These are phyloP conservation scores for Leptocoma aspasia DNA, from an alignment of 2,113 vertebrate genomes.

Conservation along the genomic window DNA sequence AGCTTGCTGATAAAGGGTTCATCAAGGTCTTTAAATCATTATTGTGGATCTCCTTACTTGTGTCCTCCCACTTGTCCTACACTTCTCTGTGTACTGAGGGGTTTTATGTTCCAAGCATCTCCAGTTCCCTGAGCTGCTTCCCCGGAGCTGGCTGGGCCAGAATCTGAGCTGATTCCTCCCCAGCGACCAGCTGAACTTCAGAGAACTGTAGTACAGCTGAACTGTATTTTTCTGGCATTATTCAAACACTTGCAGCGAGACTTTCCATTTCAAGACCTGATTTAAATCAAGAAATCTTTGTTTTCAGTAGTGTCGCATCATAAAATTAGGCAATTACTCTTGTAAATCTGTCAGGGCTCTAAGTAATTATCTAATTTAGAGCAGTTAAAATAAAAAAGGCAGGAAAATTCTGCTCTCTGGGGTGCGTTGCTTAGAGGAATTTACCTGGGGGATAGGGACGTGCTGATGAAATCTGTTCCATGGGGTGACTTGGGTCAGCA, in stretches of 20 bases:
- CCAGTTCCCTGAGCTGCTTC: not conserved
- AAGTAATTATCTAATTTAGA: constrained; percentile 35
- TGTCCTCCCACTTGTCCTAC: not conserved
- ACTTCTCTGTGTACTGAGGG: not conserved
- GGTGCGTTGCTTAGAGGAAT: not conserved
- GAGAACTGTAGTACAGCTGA: not conserved
- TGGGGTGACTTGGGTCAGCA: not conserved
- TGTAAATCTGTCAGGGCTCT: constrained; percentile 34
- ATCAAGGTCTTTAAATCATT: not conserved
- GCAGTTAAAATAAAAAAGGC: constrained; percentile 23
- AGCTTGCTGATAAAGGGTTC: not conserved
- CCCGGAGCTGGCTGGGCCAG: not conserved
- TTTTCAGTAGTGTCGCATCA: not conserved
- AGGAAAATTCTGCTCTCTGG: not conserved
- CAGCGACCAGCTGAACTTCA: not conserved
- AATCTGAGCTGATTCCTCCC: not conserved
- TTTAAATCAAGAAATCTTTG: constrained; percentile 12
- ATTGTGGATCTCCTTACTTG: not conserved
- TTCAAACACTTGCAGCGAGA: not conserved
- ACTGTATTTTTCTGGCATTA: not conserved
- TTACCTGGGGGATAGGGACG: not conserved
- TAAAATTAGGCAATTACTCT: constrained; percentile 44
- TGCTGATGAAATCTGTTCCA: not conserved
- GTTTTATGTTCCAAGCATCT: not conserved
- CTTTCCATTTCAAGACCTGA: not conserved